A percentile compares a stretch with the other conserved stretches of the same genome.
phyloP scores from a whole-genome alignment of 2,888 invertebrate species.

The Anorthoa munda region DNA sequence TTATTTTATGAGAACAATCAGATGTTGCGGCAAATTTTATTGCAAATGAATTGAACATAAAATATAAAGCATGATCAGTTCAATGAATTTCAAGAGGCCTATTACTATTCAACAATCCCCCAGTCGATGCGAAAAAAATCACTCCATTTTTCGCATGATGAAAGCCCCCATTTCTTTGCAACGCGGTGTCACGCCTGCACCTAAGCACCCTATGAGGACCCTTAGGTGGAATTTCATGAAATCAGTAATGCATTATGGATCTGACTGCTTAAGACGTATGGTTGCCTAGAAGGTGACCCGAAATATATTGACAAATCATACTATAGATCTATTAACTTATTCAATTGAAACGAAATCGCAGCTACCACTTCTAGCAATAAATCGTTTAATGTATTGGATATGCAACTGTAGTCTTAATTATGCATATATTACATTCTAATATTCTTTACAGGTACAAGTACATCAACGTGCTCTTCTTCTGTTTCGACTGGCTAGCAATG shows the following conservation, averaged over 20 bases:
- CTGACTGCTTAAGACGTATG: slow-evolving; percentile 9
- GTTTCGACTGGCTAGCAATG: slow-evolving; percentile 97
- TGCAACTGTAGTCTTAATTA: too few species aligned
- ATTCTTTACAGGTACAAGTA: slow-evolving; percentile 92
- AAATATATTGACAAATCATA: slow-evolving; percentile 34
- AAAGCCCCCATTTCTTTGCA: slow-evolving; percentile 20
- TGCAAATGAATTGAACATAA: slow-evolving; percentile 18
- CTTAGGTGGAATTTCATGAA: slow-evolving; percentile 33
- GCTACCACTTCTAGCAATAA: background rate
- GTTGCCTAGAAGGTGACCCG: background rate
- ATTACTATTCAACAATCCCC: slow-evolving; percentile 31
- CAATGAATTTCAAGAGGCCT: slow-evolving; percentile 35
- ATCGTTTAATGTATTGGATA: too few species aligned
- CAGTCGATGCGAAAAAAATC: slow-evolving; percentile 13
- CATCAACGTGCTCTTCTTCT: slow-evolving; percentile 96
- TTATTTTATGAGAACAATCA: background rate
- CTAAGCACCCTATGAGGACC: slow-evolving; percentile 32
- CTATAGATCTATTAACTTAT: background rate
- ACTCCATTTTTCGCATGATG: slow-evolving; percentile 17
- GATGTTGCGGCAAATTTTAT: slow-evolving; percentile 12
- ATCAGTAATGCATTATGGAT: slow-evolving; percentile 41
- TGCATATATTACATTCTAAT: background rate
- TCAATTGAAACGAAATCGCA: background rate
- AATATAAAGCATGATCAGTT: slow-evolving; percentile 26
- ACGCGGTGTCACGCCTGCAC: slow-evolving; percentile 33